phyloP scores from a whole-genome alignment of 2,797 vertebrate genomes.

The Tokudaia tokunoshimensis region DNA sequence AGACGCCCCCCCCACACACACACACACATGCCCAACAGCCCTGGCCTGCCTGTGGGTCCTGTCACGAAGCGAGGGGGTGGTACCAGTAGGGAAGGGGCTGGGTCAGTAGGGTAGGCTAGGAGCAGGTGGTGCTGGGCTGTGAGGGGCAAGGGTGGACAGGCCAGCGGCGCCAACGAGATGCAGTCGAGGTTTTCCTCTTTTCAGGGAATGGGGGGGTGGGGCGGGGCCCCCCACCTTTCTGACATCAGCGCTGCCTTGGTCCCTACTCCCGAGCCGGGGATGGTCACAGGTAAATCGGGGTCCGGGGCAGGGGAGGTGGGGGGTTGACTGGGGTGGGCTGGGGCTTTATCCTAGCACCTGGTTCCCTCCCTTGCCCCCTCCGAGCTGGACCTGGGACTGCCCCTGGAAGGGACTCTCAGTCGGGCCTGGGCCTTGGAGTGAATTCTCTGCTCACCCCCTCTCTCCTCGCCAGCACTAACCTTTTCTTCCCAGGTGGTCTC shows the following conservation, averaged over 20 bases:
- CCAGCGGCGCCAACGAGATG: slow-evolving; percentile 81
- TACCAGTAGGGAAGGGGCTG: background rate
- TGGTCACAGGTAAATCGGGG: slow-evolving; percentile 83
- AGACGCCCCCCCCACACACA: background rate
- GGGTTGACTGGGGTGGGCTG: slow-evolving; percentile 76
- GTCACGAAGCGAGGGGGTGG: slow-evolving; percentile 26
- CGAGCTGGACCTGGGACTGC: slow-evolving; percentile 81
- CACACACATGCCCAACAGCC: background rate
- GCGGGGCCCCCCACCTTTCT: slow-evolving; percentile 84
- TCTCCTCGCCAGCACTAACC: slow-evolving; percentile 84
- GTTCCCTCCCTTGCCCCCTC: slow-evolving; percentile 81
- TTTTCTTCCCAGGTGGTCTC: slow-evolving; percentile 86
- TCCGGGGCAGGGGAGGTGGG: slow-evolving; percentile 75
- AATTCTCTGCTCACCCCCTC: slow-evolving; percentile 86
- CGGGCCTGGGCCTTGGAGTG: slow-evolving; percentile 83
- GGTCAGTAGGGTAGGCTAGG: slow-evolving; percentile 51
- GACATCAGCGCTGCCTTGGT: slow-evolving; percentile 83
- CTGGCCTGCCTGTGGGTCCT: slow-evolving; percentile 57
- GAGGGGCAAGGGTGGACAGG: slow-evolving; percentile 80
- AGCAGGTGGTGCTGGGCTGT: slow-evolving; percentile 55
- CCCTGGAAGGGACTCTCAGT: slow-evolving; percentile 77
- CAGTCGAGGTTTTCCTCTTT: slow-evolving; percentile 86
- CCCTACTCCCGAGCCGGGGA: slow-evolving; percentile 82
- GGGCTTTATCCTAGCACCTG: slow-evolving; percentile 83
- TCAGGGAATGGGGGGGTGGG: slow-evolving; percentile 83